A percentile compares a stretch with the other conserved stretches of the same genome.
These are phyloP conservation scores for Calosoma granatense DNA, from an alignment of 1,140 invertebrate species.

Conservation along the genomic window DNA sequence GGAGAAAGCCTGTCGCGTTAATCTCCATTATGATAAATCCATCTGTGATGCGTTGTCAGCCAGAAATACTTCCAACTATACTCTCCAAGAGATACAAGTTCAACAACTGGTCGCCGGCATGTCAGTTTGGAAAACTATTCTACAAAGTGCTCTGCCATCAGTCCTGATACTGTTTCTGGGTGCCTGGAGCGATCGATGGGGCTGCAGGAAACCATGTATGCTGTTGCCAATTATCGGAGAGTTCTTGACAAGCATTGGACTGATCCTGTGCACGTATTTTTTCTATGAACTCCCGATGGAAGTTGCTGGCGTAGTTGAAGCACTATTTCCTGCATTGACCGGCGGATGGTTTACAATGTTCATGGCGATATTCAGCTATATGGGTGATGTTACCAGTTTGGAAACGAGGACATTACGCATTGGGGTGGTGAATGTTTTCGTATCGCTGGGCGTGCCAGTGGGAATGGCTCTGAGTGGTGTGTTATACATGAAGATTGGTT, in stretches of 20 bases:
- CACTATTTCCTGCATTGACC: slow-evolving; percentile 65
- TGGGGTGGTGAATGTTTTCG: slow-evolving; percentile 72
- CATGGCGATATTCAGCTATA: slow-evolving; percentile 83
- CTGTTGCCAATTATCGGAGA: slow-evolving; percentile 72
- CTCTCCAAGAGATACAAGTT: slow-evolving; percentile 57
- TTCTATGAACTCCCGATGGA: slow-evolving; percentile 68
- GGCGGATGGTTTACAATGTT: slow-evolving; percentile 82
- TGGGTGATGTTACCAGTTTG: slow-evolving; percentile 72
- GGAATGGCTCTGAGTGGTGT: slow-evolving; percentile 67
- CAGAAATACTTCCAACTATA: slow-evolving; percentile 58
- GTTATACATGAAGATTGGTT: slow-evolving; percentile 57
- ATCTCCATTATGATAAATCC: slow-evolving; percentile 55
- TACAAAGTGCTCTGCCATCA: slow-evolving; percentile 64
- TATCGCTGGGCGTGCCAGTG: slow-evolving; percentile 68
- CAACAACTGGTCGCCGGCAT: slow-evolving; percentile 67
- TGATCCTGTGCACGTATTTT: slow-evolving; percentile 70
- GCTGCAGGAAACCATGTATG: slow-evolving; percentile 73
- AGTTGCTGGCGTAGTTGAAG: slow-evolving; percentile 61
- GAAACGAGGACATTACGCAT: slow-evolving; percentile 72
- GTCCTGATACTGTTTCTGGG: slow-evolving; percentile 68
- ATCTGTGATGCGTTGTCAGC: slow-evolving; percentile 61
- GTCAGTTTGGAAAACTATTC: slow-evolving; percentile 68
- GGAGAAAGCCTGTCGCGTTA: slow-evolving; percentile 75
- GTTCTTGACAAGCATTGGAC: slow-evolving; percentile 61
- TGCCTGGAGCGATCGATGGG: slow-evolving; percentile 63